phyloP scores from a whole-genome alignment of 1,140 invertebrate species.

The Pinna nobilis region DNA sequence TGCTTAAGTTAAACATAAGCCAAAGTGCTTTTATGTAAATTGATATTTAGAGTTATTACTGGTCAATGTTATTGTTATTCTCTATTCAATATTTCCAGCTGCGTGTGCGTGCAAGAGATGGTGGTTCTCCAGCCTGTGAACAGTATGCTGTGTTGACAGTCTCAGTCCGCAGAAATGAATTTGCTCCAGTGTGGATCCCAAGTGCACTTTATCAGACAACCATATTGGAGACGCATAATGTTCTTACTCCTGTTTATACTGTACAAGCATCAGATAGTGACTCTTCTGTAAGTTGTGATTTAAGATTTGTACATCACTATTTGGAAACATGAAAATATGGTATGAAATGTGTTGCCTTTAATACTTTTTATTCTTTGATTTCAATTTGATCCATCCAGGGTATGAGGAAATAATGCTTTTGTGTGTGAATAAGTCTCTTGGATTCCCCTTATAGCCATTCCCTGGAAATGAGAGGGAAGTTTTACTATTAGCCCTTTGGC shows the following conservation, averaged over 20 bases:
- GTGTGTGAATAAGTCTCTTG: no score
- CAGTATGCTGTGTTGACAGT: constrained; percentile 51
- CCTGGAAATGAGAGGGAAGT: no score
- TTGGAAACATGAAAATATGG: neutral
- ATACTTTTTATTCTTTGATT: no score
- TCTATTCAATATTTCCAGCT: constrained; percentile 44
- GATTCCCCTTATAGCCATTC: no score
- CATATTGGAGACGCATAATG: constrained; percentile 45
- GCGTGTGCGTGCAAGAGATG: constrained; percentile 57
- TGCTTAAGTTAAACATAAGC: no score
- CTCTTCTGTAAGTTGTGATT: neutral
- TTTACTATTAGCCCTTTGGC: no score
- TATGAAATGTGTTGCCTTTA: neutral
- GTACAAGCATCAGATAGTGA: constrained; percentile 38
- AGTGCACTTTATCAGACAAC: constrained; percentile 24
- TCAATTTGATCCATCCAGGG: no score
- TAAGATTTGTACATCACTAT: no score
- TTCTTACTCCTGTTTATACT: constrained; percentile 26
- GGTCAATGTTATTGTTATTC: no score
- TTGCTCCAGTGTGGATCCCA: constrained; percentile 45
- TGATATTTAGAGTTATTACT: no score
- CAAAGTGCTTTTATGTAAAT: no score
- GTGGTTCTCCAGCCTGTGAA: constrained; percentile 55
- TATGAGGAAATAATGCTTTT: no score
- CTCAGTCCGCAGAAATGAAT: constrained; percentile 58